Base-by-base conservation (phyloP, 2,113 vertebrate genomes). In the Phalacrocorax brasilianus region DNA sequence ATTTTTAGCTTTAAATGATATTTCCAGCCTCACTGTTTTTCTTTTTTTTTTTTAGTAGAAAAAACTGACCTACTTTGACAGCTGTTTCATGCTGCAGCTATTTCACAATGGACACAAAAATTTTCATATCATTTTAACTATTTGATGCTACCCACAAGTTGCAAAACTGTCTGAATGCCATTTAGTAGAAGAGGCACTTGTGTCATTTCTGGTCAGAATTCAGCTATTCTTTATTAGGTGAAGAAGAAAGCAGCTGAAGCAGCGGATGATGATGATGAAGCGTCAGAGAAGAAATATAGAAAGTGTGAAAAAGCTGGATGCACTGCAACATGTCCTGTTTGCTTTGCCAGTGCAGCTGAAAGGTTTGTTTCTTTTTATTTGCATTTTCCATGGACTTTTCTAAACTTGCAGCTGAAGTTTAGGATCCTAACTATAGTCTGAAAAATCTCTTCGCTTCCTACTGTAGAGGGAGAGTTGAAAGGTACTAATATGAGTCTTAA, bases 271-370 rank as follows among this genome's bases (percentile, higher is more conserved):
- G 99, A 99, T 49, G 99, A 99, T 21, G 98, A 99, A 33, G 98
- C 98, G 0, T 98, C 98, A 7, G 99, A 99, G 97, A 99, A 99
- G 98, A 99, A 99, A 96, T 99, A 99, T 4, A 98, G 99, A n/a
- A 99, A 99, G 76, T 99, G 99, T 97, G 99, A 99, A 95, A 99
- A 99, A 97, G 99, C 99, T 0, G 99, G 99, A 58, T 99, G 99
- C 61, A 99, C 99, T 0, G 99, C 99, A 24, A 97, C 98, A 0
- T 99, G 99, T 89, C 99, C 99, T 0, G 99, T 99, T 96, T 99
- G 99, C 97, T 99, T 99, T 91, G 99, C 99, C 81, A 99, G 99
- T 67, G 99, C 99, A 65, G 99, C 99, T 53, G 99, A 99, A 96
- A 99, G 99, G 99, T 99, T 95, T 66, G 96, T 14, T 71, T 40